A percentile compares a stretch with the other conserved stretches of the same genome.
phyloP scores from a whole-genome alignment of 2,113 vertebrate species.

The Dryoscopus gambensis region DNA sequence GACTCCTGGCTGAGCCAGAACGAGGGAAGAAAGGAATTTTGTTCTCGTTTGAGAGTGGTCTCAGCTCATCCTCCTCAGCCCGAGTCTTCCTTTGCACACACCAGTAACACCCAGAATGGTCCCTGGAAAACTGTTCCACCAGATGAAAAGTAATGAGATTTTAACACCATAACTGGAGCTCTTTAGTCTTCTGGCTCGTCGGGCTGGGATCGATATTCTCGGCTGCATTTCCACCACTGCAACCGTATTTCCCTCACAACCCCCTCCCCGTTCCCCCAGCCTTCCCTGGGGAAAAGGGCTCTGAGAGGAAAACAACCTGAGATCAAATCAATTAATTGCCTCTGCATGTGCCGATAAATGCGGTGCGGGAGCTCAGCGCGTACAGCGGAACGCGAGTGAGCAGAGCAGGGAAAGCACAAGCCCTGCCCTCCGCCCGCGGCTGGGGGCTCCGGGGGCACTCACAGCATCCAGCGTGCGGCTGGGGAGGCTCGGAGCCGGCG shows the following conservation, averaged over 20 bases:
- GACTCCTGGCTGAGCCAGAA: neutral
- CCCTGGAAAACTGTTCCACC: neutral
- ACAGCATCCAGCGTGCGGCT: fast-evolving
- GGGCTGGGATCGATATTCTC: neutral
- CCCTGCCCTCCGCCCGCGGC: neutral
- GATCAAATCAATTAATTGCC: conserved; percentile 49
- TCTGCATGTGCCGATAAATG: neutral
- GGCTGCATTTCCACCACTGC: neutral
- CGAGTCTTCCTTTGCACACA: neutral
- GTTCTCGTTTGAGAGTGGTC: neutral
- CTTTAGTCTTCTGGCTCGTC: neutral
- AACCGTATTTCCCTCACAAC: neutral
- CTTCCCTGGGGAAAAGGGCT: neutral
- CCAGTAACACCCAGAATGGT: neutral
- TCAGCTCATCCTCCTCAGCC: neutral
- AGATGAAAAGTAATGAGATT: neutral
- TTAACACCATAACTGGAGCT: neutral
- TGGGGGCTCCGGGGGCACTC: neutral
- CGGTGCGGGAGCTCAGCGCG: neutral
- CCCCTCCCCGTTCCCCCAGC: neutral
- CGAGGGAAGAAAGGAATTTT: neutral
- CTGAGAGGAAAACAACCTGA: neutral
- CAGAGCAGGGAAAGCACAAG: neutral
- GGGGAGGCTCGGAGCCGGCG: neutral
- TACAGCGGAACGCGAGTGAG: fast-evolving